Evolutionary conservation across 2,888 invertebrate genomes (phyloP).

Genomic region (Drosophila mimica): DNA sequence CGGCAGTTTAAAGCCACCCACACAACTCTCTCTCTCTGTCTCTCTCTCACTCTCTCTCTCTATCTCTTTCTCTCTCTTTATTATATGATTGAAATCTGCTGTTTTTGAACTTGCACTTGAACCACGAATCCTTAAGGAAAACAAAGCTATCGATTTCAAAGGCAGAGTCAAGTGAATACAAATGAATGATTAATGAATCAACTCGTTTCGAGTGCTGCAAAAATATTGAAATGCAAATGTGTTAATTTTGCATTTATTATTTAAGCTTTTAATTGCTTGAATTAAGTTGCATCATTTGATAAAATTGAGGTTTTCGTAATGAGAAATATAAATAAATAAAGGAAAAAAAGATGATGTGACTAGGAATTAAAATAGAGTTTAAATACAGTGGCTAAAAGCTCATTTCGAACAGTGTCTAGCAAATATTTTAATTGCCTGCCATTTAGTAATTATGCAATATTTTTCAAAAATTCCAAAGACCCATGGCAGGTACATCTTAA

Average conservation of each 20-base stretch:
- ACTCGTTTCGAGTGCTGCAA: background rate
- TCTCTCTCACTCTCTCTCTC: background rate
- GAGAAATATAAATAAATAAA: background rate
- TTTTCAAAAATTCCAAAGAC: too few relatives aligned
- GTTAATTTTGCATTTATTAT: too few relatives aligned
- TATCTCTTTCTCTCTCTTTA: background rate
- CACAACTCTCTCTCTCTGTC: background rate
- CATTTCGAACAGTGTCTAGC: too few relatives aligned
- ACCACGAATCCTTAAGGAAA: background rate
- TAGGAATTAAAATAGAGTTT: too few relatives aligned
- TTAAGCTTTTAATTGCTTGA: too few relatives aligned
- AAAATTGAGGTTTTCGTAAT: background rate
- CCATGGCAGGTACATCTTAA: too few relatives aligned
- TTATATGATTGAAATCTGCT: background rate
- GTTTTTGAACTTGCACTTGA: too few relatives aligned
- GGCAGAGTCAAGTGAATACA: background rate
- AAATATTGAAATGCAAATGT: too few relatives aligned
- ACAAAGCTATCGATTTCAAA: background rate
- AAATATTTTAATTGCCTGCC: too few relatives aligned
- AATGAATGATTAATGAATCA: background rate
- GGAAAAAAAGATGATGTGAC: too few relatives aligned
- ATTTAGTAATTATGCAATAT: too few relatives aligned
- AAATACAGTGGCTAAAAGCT: too few relatives aligned
- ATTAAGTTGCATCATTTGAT: background rate
- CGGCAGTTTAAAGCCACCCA: constrained; percentile 64